phyloP scores from a whole-genome alignment of 2,888 invertebrate species.

The Drosophila histrio region DNA sequence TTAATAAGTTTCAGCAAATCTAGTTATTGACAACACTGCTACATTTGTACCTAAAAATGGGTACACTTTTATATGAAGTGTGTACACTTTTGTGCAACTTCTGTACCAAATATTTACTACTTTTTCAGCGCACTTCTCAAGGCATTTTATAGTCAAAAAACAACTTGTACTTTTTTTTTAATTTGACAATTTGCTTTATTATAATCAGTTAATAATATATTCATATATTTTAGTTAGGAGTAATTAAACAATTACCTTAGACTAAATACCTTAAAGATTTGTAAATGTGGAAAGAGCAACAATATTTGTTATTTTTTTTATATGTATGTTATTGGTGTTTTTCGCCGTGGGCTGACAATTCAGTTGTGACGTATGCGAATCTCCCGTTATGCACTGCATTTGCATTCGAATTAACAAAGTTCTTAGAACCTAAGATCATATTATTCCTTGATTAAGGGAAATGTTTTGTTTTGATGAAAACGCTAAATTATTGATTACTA shows the following conservation, averaged over 20 bases:
- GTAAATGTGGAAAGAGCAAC: conserved; percentile 11
- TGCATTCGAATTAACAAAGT: conserved; percentile 22
- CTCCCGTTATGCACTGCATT: neutral
- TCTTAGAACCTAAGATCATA: conserved; percentile 13
- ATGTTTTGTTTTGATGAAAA: neutral
- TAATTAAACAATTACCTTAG: conserved; percentile 15
- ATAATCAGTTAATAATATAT: conserved; percentile 19
- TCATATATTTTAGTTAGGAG: neutral
- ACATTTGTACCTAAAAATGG: too few relatives aligned
- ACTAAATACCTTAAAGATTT: neutral
- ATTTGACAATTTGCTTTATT: conserved; percentile 31
- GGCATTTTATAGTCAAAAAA: too few relatives aligned
- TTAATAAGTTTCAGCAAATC: too few relatives aligned
- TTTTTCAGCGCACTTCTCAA: too few relatives aligned
- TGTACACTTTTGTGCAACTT: too few relatives aligned
- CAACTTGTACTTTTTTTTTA: too few relatives aligned
- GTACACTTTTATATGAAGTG: too few relatives aligned
- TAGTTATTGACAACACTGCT: too few relatives aligned
- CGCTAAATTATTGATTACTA: conserved; percentile 7
- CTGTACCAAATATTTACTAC: too few relatives aligned
- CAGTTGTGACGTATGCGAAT: neutral
- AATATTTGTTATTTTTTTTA: neutral
- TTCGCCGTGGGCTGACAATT: neutral
- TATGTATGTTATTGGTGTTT: neutral
- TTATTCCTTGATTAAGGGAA: neutral